Percentiles rank a stretch among this genome's conserved stretches.
Evolutionary conservation across 2,888 invertebrate species (phyloP).

Genomic region (Amblyjoppa fuscipennis): DNA sequence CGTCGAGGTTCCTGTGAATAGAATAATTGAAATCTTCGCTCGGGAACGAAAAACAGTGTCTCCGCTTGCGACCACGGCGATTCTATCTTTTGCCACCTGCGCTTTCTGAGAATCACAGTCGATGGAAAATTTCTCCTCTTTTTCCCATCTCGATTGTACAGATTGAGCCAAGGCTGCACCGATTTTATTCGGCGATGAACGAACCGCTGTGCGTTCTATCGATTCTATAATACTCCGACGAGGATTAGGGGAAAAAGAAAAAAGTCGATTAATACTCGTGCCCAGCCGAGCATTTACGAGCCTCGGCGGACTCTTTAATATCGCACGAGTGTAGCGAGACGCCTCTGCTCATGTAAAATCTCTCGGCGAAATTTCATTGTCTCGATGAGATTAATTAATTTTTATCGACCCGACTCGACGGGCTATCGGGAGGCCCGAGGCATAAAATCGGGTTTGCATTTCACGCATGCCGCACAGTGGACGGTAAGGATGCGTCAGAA

Average conservation of each 20-base stretch:
- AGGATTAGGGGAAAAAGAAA: conserved; percentile 48
- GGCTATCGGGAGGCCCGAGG: neutral
- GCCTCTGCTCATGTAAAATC: conserved; percentile 6
- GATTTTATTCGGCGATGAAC: conserved; percentile 19
- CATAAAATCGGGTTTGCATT: neutral
- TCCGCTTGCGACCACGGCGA: neutral
- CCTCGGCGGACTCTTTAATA: neutral
- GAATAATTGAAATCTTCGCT: conserved; percentile 79
- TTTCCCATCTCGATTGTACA: neutral
- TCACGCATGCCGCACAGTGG: conserved; percentile 12
- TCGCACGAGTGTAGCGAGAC: neutral
- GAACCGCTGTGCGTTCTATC: neutral
- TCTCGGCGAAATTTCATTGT: conserved; percentile 26
- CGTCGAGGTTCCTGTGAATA: conserved; percentile 81
- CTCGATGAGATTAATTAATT: conserved; percentile 45
- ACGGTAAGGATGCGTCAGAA: neutral
- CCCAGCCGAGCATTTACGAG: conserved; percentile 2
- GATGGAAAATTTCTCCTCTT: neutral
- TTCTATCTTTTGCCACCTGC: neutral
- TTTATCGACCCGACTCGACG: neutral
- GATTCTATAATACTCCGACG: neutral
- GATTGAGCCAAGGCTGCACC: neutral
- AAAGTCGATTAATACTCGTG: conserved; percentile 39
- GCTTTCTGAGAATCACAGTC: too few species aligned
- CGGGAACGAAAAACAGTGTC: conserved; percentile 19